Percentiles rank a stretch among this genome's conserved stretches.
These are phyloP conservation scores for Scolopax mira DNA, from an alignment of 2,113 vertebrate genomes.

Conservation along the genomic window DNA sequence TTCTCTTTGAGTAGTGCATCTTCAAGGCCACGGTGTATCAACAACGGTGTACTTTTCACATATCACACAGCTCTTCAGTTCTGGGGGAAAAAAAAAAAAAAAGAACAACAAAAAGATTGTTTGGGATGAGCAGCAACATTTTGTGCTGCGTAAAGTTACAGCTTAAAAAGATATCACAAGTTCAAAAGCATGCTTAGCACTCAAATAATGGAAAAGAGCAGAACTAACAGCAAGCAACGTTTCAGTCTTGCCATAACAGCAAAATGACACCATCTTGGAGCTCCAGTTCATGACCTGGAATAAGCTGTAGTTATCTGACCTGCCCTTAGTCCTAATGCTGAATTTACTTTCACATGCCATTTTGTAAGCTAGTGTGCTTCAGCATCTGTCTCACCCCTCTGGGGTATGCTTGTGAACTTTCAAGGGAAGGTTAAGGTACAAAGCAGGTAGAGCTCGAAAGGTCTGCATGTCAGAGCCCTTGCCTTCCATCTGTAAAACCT, in stretches of 20 bases:
- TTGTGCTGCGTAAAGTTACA: background rate
- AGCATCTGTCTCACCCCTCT: background rate
- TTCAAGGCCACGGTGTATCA: conserved; percentile 75
- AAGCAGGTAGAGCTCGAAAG: background rate
- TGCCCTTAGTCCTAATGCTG: background rate
- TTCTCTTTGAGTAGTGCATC: conserved; percentile 74
- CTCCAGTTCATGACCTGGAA: rapidly evolving
- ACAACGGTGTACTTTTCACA: conserved; percentile 61
- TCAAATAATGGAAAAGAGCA: background rate
- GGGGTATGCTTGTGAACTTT: background rate
- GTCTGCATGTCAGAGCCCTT: background rate
- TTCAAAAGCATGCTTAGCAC: background rate
- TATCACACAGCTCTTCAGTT: conserved; percentile 9
- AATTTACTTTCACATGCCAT: background rate
- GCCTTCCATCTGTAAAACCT: background rate
- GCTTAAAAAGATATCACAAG: background rate
- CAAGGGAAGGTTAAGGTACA: background rate
- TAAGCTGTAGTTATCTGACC: background rate
- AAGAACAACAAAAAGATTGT: background rate
- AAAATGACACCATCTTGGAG: background rate
- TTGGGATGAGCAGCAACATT: background rate
- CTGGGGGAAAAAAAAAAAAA: conserved; percentile 53
- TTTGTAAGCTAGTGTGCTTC: background rate
- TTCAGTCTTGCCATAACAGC: background rate
- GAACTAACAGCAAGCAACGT: background rate